phyloP scores from a whole-genome alignment of 64 coral and sea anemone species.

The Exaiptasia diaphana region DNA sequence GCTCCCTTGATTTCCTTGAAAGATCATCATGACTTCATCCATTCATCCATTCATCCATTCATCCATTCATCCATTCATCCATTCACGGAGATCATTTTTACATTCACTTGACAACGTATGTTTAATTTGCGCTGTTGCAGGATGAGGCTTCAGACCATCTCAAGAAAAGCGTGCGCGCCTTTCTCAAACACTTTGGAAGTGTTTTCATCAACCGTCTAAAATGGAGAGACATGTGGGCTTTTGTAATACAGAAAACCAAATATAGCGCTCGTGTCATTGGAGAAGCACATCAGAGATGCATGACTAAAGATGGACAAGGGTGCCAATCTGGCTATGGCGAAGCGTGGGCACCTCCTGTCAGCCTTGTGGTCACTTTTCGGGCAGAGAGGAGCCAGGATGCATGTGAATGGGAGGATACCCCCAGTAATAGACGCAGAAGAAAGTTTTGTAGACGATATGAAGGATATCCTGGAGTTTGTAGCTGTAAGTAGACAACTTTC shows the following conservation, averaged over 20 bases:
- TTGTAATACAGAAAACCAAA: slow-evolving; percentile 59
- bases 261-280: slow-evolving; percentile 35
- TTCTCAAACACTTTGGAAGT: slow-evolving; percentile 65
- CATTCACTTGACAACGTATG: too few species aligned
- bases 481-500: slow-evolving; percentile 47
- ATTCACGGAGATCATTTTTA: too few species aligned
- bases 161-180: neutral
- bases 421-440: slow-evolving; percentile 34
- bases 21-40: too few species aligned
- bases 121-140: neutral
- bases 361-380: slow-evolving; percentile 11
- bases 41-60: too few species aligned
- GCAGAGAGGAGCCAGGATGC: neutral
- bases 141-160: slow-evolving; percentile 64
- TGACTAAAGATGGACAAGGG: neutral
- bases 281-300: slow-evolving; percentile 61
- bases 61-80: too few species aligned
- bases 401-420: slow-evolving; percentile 64
- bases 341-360: slow-evolving; percentile 16
- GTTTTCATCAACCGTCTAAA: slow-evolving; percentile 50
- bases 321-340: too few species aligned
- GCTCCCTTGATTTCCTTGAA: too few species aligned
- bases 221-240: slow-evolving; percentile 79
- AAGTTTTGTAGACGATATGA: slow-evolving; percentile 86
- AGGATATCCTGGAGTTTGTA: slow-evolving; percentile 73